phyloP scores from a whole-genome alignment of 2,113 vertebrate genomes.

The Boleophthalmus pectinirostris region DNA sequence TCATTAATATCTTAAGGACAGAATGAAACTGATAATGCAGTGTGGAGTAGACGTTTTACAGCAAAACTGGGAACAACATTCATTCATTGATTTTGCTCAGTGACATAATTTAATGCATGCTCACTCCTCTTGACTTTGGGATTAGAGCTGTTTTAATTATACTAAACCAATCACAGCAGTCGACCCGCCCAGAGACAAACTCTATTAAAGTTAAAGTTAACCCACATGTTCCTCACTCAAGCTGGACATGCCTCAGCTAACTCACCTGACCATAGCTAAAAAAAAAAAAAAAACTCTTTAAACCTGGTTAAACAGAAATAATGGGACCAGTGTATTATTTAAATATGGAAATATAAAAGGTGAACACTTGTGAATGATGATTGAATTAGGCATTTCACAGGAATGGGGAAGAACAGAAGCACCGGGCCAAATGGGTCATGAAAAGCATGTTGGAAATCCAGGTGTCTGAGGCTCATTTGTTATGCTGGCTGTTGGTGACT shows the following conservation, averaged over 20 bases:
- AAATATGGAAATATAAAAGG: slow-evolving; percentile 2
- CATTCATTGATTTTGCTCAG: background rate
- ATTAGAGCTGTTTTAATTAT: slow-evolving; percentile 47
- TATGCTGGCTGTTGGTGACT: background rate
- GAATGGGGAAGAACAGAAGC: background rate
- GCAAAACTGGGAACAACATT: too few species aligned
- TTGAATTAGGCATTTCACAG: background rate
- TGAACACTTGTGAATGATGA: background rate
- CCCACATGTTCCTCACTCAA: slow-evolving; percentile 18
- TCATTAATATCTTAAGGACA: too few species aligned
- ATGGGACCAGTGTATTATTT: slow-evolving; percentile 9
- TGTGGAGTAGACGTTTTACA: too few species aligned
- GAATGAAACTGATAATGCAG: too few species aligned
- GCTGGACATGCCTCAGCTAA: slow-evolving; percentile 34
- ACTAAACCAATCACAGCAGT: slow-evolving; percentile 24
- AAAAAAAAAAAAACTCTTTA: slow-evolving; percentile 22
- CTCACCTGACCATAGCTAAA: slow-evolving; percentile 10
- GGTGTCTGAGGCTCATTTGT: background rate
- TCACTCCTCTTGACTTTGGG: slow-evolving; percentile 7
- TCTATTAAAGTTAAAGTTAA: slow-evolving; percentile 35
- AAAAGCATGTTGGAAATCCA: background rate
- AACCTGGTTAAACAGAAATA: slow-evolving; percentile 18
- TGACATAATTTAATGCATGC: slow-evolving; percentile 7
- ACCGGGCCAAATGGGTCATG: background rate
- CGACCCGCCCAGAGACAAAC: slow-evolving; percentile 33